Base-by-base conservation (phyloP, 2,888 invertebrate species). In the Catocala nupta region DNA sequence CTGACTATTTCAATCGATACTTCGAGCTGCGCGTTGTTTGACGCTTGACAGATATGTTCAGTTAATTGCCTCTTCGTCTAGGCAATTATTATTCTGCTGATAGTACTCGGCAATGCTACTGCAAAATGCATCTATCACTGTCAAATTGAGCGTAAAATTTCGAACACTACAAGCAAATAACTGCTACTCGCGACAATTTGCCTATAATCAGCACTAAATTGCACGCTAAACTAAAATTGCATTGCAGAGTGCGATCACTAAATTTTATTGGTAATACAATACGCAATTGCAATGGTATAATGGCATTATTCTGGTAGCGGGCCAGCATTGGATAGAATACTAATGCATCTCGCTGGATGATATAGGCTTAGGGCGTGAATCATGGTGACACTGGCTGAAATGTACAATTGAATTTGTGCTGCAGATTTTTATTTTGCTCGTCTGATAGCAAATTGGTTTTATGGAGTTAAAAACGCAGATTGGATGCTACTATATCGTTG, bases 241-340 rank as follows among this genome's bases (percentile, higher is more conserved):
- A 39, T 39, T 12, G 45, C 42, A 56, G 25, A 55, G 51, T 56
- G 48, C 56, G 25, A 68, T 68, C 9, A 44, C 59, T 52, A 52
- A 60, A 71, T 55, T 71, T 60, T 68, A 70, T 63, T 63, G 52
- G 42, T 48, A 49, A 45, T 53, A 61, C 63, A 60, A 58, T 62
- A 63, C 65, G 59, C 58, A 70, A 70, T 73, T 76, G 70, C 63
- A 63, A 65, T 56, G 60, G 55, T 58, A 60, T 65, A 73, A 76
- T 76, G 47, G 55, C 43, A 67, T 73, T 70, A 68, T 63, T 50
- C n/a, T 48, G 56, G 58, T 62, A 49, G 59, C 58, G 1, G 13
- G 49, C 56, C 36, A 48, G 57, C 68, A 77, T 63, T 68, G 64
- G 56, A 68, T 71, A 68, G 71, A 76, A 75, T 75, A 77, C 68